Evolutionary conservation across 1,140 invertebrate species (phyloP), one percentile per base, ranked within the genome.

Genomic region (Lordiphosa mommai): DNA sequence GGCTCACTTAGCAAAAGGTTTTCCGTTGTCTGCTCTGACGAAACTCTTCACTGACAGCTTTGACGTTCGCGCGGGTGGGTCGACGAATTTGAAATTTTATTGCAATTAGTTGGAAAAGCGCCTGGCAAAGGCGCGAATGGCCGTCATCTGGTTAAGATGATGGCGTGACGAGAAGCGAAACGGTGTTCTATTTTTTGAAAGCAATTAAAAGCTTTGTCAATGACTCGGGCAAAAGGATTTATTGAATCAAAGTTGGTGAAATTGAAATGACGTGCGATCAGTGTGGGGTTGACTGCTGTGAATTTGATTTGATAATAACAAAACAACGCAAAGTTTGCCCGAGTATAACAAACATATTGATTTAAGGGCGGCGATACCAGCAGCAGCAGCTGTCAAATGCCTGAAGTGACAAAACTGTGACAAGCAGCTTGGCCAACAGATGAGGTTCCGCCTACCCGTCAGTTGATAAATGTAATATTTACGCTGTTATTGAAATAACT

Each of bases 181-280:
- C n/a, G n/a, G n/a, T n/a, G n/a, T n/a, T n/a, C n/a, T n/a, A n/a
- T n/a, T n/a, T n/a, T n/a, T n/a, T n/a, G n/a, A n/a, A 67, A 61
- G 64, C 64, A 67, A 67, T 67, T 67, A 67, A 67, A 61, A 61
- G 64, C 50, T 61, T 66, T 66, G 63, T 55, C 63, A 61, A 61
- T 61, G 61, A 53, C 63, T 60, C 50, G 50, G 51, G 33, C 51
- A 8, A 67, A 61, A 51, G 59, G 64, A 51, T 67, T 67, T 56
- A 61, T 56, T 66, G 58, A 66, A 66, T 66, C 36, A 66, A 50
- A 43, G 56, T 61, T 61, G 49, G 3, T 32, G 20, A 23, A 23
- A 23, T 23, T 23, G 20, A 4, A 23, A 23, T 6, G 20, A 23
- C 20, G 20, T 23, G 20, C 20, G 20, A 23, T 23, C 20, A 23